Base-by-base conservation (phyloP, 2,888 invertebrate species). In the Dynastes maya region DNA sequence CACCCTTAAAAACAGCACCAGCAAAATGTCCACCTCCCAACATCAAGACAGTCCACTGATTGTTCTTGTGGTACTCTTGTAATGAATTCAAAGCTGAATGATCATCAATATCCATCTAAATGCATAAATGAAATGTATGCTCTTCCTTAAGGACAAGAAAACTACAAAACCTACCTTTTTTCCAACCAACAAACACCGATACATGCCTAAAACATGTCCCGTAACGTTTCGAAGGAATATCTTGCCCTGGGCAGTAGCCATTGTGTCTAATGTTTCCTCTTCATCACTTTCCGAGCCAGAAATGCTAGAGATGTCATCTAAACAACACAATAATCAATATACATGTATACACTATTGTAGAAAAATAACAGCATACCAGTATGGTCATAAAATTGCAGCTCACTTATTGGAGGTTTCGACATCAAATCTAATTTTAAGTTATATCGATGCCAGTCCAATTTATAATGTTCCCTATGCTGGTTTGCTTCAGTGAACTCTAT, bases 1-100 rank as follows among this genome's bases (percentile, higher is more conserved):
- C 84, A 88, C 91, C 91, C 85, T 90, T 86, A 85, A 94, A 95
- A 55, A 95, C 88, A 16, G 93, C 94, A 1, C 92, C 95, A 32
- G 95, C 95, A 89, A 95, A 95, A 87, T 95, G 95, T 0, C 97
- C 97, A 3, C 96, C 96, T 0, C 95, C 95, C 51, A 96, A 90
- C 94, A 97, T 95, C 71, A 97, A 88, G 6, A 97, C 90, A 0
- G 94, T 93, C 95, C 95, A 96, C 80, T 86, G 83, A 2, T 71
- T 76, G 75, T 85, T 83, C 78, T 85, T 84, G 79, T 89, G 84
- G 82, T 86, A 80, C 67, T 84, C 80, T 76, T 89, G 81, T 80
- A 90, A 80, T 76, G 86, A 80, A 71, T 85, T 77, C 77, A 80
- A 27, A 84, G 83, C 29, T 76, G 65, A 13, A 16, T 29, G 79